Evolutionary conservation across 2,888 invertebrate genomes (phyloP).

Genomic region (Portevinia maculata): DNA sequence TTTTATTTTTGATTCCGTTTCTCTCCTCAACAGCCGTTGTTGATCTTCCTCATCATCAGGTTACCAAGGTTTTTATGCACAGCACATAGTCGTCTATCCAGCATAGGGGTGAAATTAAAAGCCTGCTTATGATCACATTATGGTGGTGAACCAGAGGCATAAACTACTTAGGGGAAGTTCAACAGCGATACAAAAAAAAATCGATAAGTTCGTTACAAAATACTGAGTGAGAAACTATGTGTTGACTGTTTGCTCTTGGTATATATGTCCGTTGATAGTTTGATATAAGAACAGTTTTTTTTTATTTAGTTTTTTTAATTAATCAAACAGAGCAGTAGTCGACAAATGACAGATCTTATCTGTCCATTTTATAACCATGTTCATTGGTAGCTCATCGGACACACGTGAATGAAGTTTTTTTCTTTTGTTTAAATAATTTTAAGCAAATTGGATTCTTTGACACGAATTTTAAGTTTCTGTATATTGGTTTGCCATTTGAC

Average conservation of each 20-base stretch:
- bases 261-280: slow-evolving; percentile 5
- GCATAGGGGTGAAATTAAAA: slow-evolving; percentile 70
- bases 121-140: slow-evolving; percentile 67
- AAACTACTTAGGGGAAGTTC: slow-evolving; percentile 56
- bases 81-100: slow-evolving; percentile 2
- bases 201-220: slow-evolving; percentile 72
- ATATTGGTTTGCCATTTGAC: neutral
- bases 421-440: no score
- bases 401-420: slow-evolving; percentile 5
- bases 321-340: slow-evolving; percentile 29
- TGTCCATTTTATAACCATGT: slow-evolving; percentile 51
- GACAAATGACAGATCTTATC: slow-evolving; percentile 59
- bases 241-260: neutral
- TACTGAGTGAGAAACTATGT: slow-evolving; percentile 6
- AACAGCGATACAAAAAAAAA: slow-evolving; percentile 37
- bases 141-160: slow-evolving; percentile 37
- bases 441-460: no score
- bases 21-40: slow-evolving; percentile 8
- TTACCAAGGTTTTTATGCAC: slow-evolving; percentile 40
- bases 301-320: slow-evolving; percentile 7
- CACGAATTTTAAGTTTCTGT: neutral
- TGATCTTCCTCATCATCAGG: slow-evolving; percentile 55
- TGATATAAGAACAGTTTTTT: slow-evolving; percentile 57
- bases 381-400: slow-evolving; percentile 33
- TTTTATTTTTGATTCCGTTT: slow-evolving; percentile 47